These are phyloP conservation scores for Coregonus ussuriensis DNA, from an alignment of 2,797 vertebrate species.

Conservation along the genomic window DNA sequence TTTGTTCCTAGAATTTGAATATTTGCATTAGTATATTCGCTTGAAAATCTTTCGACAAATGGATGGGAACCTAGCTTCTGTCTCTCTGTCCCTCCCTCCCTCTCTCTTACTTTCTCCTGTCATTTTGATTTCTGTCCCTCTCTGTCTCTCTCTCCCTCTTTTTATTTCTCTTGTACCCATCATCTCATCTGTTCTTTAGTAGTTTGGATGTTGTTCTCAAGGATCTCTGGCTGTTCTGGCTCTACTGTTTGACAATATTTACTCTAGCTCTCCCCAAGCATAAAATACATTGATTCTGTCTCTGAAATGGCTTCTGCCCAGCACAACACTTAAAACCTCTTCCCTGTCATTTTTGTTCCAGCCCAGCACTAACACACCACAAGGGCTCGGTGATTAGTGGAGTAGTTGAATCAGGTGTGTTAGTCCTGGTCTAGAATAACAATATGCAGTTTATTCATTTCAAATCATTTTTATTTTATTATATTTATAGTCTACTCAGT, in stretches of 20 bases:
- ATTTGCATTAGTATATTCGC: too few relatives aligned
- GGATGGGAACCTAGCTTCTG: background rate
- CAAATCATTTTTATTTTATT: too few relatives aligned
- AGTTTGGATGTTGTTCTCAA: background rate
- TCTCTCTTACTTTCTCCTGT: background rate
- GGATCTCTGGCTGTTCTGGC: background rate
- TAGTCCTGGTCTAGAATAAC: background rate
- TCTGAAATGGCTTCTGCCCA: background rate
- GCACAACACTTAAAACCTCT: background rate
- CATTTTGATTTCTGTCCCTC: too few relatives aligned
- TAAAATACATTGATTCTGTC: background rate
- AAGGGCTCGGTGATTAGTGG: slow-evolving; percentile 41
- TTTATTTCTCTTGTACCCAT: slow-evolving; percentile 9
- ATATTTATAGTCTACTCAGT: too few relatives aligned
- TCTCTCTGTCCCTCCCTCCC: slow-evolving; percentile 21
- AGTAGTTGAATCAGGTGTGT: slow-evolving; percentile 30
- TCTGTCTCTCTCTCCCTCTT: slow-evolving; percentile 4
- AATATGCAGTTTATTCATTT: background rate
- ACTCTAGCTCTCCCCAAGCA: background rate
- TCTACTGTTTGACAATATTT: too few relatives aligned
- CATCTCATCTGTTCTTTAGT: slow-evolving; percentile 7
- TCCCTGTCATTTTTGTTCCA: background rate
- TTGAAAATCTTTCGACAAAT: too few relatives aligned
- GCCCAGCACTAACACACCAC: background rate
- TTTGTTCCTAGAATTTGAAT: too few relatives aligned